phyloP scores from a whole-genome alignment of 2,797 vertebrate species.

The Leontopithecus rosalia region DNA sequence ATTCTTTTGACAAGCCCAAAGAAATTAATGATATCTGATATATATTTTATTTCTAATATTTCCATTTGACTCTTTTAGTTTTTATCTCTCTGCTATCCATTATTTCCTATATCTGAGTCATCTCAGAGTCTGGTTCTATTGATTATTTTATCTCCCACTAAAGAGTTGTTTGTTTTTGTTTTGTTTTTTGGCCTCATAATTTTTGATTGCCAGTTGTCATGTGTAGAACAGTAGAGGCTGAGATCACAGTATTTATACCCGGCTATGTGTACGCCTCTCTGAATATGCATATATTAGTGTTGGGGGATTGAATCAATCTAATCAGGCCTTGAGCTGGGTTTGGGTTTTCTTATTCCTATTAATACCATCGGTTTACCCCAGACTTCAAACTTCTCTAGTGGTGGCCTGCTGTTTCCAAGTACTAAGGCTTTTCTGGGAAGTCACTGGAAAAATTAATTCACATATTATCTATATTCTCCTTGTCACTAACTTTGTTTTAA shows the following conservation, averaged over 20 bases:
- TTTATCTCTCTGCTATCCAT: background rate
- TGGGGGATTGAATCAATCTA: background rate
- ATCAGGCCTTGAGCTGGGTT: background rate
- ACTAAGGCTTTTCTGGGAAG: background rate
- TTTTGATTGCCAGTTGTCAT: background rate
- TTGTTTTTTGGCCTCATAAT: background rate
- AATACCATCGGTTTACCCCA: background rate
- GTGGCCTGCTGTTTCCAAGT: background rate
- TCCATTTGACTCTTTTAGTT: background rate
- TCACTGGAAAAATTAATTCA: background rate
- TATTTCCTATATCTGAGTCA: background rate
- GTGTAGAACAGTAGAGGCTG: background rate
- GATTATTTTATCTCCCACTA: background rate
- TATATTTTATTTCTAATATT: background rate
- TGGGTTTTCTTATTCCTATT: background rate
- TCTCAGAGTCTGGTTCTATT: background rate
- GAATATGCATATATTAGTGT: background rate
- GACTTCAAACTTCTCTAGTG: background rate
- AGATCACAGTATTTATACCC: background rate
- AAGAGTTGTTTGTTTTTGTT: background rate
- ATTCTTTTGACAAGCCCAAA: background rate
- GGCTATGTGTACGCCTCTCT: background rate
- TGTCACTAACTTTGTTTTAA: background rate
- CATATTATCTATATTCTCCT: background rate
- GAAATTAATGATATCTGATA: background rate